A percentile compares a stretch with the other conserved stretches of the same genome.
Evolutionary conservation across 2,797 vertebrate genomes (phyloP).

Genomic region (Toxotes lorentzi): DNA sequence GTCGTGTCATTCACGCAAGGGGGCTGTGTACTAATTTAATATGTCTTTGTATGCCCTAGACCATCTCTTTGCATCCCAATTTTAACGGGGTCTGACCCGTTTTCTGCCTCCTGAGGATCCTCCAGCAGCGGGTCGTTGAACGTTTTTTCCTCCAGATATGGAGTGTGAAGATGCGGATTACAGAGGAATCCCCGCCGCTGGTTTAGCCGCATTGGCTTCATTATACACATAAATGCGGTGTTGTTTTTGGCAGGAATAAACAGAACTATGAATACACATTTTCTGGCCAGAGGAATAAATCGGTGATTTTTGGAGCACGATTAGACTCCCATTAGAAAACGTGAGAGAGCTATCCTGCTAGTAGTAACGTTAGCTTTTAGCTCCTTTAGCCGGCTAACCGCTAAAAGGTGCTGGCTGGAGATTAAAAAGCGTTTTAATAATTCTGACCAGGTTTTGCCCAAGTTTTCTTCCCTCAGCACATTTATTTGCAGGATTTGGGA

Average conservation of each 20-base stretch:
- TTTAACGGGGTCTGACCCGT: slow-evolving; percentile 21
- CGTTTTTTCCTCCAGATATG: slow-evolving; percentile 85
- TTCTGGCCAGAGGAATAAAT: slow-evolving; percentile 49
- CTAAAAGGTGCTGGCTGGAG: slow-evolving; percentile 70
- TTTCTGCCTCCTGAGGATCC: slow-evolving; percentile 54
- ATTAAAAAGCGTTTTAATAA: slow-evolving; percentile 47
- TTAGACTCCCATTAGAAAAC: slow-evolving; percentile 68
- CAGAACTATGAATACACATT: slow-evolving; percentile 65
- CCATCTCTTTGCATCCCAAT: neutral
- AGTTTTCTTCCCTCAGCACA: slow-evolving; percentile 37
- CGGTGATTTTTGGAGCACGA: slow-evolving; percentile 61
- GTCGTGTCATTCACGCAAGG: slow-evolving; percentile 52
- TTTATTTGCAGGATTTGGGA: slow-evolving; percentile 58
- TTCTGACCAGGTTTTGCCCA: slow-evolving; percentile 30
- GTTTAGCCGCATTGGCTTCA: slow-evolving; percentile 65
- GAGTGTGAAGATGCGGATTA: slow-evolving; percentile 91
- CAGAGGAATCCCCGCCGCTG: slow-evolving; percentile 75
- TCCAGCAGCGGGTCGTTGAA: slow-evolving; percentile 67
- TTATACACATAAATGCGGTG: slow-evolving; percentile 55
- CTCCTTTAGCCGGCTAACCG: slow-evolving; percentile 78
- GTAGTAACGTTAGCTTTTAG: slow-evolving; percentile 68
- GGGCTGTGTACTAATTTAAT: slow-evolving; percentile 30
- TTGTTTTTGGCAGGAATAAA: slow-evolving; percentile 66
- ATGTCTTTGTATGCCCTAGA: slow-evolving; percentile 39
- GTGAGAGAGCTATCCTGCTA: slow-evolving; percentile 70